These are phyloP conservation scores for Aurelia sp. DNA, from an alignment of 30 jellyfish, hydroid and myxozoan genomes.

Conservation along the genomic window DNA sequence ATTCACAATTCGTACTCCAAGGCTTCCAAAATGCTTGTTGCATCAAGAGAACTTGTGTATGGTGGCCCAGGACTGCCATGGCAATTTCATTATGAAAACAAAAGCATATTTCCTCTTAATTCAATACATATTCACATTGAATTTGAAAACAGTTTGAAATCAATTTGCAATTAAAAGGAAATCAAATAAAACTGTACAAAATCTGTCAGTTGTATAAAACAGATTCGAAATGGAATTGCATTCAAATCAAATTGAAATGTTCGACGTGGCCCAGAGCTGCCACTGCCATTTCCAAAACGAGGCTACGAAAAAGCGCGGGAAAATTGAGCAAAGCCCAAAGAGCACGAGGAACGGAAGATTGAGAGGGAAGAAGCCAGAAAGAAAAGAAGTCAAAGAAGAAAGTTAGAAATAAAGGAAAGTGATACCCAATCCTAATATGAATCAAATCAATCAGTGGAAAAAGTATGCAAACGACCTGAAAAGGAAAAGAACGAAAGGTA, in stretches of 20 bases:
- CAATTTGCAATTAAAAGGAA: background rate
- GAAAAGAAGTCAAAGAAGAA: too few species aligned
- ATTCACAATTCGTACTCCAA: slow-evolving; percentile 3
- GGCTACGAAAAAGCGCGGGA: too few species aligned
- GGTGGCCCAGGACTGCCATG: slow-evolving; percentile 62
- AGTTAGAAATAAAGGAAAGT: too few species aligned
- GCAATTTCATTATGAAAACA: background rate
- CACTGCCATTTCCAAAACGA: too few species aligned
- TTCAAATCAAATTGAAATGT: too few species aligned
- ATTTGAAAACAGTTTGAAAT: background rate
- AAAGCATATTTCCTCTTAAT: background rate
- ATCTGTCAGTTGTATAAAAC: too few species aligned
- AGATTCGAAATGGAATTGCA: too few species aligned
- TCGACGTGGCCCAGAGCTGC: slow-evolving; percentile 2
- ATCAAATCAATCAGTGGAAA: slow-evolving; percentile 18
- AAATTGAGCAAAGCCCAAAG: too few species aligned
- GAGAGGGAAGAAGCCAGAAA: too few species aligned
- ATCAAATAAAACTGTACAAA: too few species aligned
- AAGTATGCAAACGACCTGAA: slow-evolving; percentile 15
- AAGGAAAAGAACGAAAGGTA: slow-evolving; percentile 1
- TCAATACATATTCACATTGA: background rate
- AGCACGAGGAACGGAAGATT: too few species aligned
- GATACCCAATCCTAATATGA: background rate
- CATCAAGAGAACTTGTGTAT: background rate
- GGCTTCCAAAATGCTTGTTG: background rate